Evolutionary conservation across 2,888 invertebrate species (phyloP), one percentile per base, ranked within the genome.

Genomic region (Rhaphigaster nebulosa): DNA sequence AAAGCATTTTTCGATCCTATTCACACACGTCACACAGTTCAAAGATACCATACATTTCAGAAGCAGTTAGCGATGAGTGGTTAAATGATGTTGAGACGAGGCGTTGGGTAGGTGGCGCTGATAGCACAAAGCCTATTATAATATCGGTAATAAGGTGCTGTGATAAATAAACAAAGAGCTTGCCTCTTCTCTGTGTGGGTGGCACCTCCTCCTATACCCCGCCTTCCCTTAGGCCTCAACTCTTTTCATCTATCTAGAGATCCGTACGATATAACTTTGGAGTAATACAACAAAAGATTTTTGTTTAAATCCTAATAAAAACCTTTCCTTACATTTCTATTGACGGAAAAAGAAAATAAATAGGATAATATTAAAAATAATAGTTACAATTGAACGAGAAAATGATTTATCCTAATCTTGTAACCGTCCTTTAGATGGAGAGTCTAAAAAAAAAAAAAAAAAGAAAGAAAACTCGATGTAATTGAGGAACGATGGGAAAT

Each of bases 141-240:
- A 88, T 88, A 88, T 88, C 60, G 88, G 88, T 88, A 88, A 88
- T 88, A 88, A 88, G 88, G 60, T 88, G 41, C 41, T n/a, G 88
- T 60, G 88, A 60, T 88, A 88, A 88, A 88, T 88, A 88, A 88
- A 88, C 88, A 88, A 60, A 88, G 88, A 60, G 88, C 26, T 20
- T 54, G 34, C 87, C 52, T 87, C 54, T 29, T 52, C 87, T 26
- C 88, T 41, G 88, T 60, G 88, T 88, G 88, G 88, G 88, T 88
- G 88, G 88, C 60, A 34, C 23, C 20, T 10, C 88, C 65, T 26
- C 88, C 88, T 65, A 88, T 88, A 88, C 88, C 88, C 88, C 12
- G 65, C 2, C 38, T 60, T 1, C 13, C 52, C 41, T 34, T 26
- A 12, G 1, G 45, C 38, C 88, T 88, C 45, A 60, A 88, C 65